These are phyloP conservation scores for Baronia brevicornis DNA, from an alignment of 2,888 invertebrate species.

Conservation along the genomic window DNA sequence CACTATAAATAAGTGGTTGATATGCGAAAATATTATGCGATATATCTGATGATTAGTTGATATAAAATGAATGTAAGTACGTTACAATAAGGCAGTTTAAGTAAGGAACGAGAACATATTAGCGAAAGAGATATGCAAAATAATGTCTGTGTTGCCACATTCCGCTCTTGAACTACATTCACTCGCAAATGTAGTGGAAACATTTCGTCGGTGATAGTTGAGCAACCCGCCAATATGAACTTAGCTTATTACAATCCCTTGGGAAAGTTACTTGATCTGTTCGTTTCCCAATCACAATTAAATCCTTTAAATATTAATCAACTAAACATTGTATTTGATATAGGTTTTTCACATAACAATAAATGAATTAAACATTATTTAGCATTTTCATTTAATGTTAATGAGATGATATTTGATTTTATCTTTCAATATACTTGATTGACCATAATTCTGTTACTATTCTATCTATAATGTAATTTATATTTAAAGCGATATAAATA, in stretches of 20 bases:
- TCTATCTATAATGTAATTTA: no score
- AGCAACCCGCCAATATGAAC: slow-evolving; percentile 25
- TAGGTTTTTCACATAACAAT: no score
- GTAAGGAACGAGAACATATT: slow-evolving; percentile 1
- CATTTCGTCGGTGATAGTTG: slow-evolving; percentile 33
- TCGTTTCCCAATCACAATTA: not conserved
- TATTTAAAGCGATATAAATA: no score
- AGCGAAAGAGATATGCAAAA: slow-evolving; percentile 35
- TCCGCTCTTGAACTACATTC: slow-evolving; percentile 52
- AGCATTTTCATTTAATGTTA: no score
- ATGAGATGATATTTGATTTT: no score
- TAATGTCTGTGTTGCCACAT: slow-evolving; percentile 39
- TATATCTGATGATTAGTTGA: not conserved
- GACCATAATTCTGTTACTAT: no score
- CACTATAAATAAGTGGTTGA: no score
- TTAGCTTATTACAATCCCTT: slow-evolving; percentile 1
- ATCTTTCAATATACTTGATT: no score
- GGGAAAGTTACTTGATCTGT: not conserved
- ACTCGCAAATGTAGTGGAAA: slow-evolving; percentile 45
- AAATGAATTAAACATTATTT: no score
- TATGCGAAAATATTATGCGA: not conserved
- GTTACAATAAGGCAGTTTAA: slow-evolving; percentile 7
- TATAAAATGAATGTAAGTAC: slow-evolving; percentile 4
- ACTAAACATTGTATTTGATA: no score
- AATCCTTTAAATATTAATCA: slow-evolving; percentile 1